Base-by-base conservation (phyloP, 1,140 invertebrate genomes). In the Drosophila pseudoananassae region DNA sequence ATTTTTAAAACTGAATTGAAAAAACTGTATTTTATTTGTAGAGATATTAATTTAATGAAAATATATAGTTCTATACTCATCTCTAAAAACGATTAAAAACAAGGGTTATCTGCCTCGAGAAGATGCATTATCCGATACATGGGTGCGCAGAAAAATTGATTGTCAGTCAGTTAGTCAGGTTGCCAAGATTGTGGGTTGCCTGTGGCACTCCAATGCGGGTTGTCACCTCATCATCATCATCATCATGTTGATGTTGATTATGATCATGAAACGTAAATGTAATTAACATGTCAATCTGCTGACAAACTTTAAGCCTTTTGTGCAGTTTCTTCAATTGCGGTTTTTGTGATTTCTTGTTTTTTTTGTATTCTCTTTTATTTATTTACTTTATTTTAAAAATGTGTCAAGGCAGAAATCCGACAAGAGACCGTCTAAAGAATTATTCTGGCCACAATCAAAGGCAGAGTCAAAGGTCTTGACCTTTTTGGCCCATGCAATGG, bases 261-360 rank as follows among this genome's bases (percentile, higher is more conserved):
- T 76, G 58, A 72, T 75, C 43, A 76, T 61, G 66, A 61, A 79
- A 65, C 56, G 72, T 72, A 80, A 66, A 80, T 76, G 77, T 73
- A 80, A 81, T 81, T 81, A 81, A 81, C 78, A 81, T 76, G 78
- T 80, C 78, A 76, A 80, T 76, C 73, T 76, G 70, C 77, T 81
- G 66, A 81, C 77, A 81, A 80, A 79, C 71, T 79, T 70, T 59
- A 79, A 70, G 70, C 59, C 54, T 53, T 79, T 69, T 75, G 55
- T 69, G 64, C 52, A 70, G 57, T 49, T 57, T 52, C 76, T 63
- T 66, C 63, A 75, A 69, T 75, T 79, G 77, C 58, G 57, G 64
- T 69, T 65, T 52, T 31, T 50, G 51, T 54, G 15, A 23, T 50
- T 51, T 17, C 25, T 5, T 23, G 47, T 59, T 29, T 65, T 12